Base-by-base conservation (phyloP, 1,140 invertebrate genomes). In the Trichonephila inaurata region DNA sequence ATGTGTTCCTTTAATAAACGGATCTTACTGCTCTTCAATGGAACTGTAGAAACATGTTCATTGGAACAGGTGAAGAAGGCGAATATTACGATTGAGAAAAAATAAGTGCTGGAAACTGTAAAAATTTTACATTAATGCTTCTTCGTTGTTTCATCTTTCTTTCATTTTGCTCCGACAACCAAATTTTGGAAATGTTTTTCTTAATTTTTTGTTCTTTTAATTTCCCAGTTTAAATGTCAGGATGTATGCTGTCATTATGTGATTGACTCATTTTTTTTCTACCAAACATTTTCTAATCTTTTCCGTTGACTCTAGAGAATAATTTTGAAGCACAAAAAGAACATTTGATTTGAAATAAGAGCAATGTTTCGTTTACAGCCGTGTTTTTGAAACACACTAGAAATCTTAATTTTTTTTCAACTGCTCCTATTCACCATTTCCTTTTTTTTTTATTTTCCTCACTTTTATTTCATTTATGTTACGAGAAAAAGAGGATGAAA, bases 261-360 rank as follows among this genome's bases (percentile, higher is more conserved):
- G 81, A 4, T 1, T 51, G 81, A 16, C 19, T 58, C 51, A n/a
- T 5, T 51, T 21, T 83, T 83, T 83, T 44, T 19, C 1, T 8
- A 51, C 51, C 40, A 44, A 5, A 8, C 6, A 44, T 58, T 40
- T 58, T 58, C 81, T 19, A 5, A 44, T 81, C 19, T 21, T 51
- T 83, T 83, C 81, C 24, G 33, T 14, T 19, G 40, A 12, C 81
- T 44, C 40, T 14, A 58, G 81, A 83, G 81, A 83, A 58, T 58
- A n/a, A 12, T 58, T 58, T 83, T 51, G 18, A 19, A 58, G 19
- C 3, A 51, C 12, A n/a, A 58, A 44, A 28, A 87, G 28, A 87
- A 60, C 64, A 87, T 24, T 62, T 62, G 33, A 62, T 87, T 87
- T 87, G 85, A 87, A 87, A 60, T 87, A 40, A 87, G n/a, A 51